Conservation (phyloP, 2,888 invertebrate species). For the Bellardia pandia region DNA sequence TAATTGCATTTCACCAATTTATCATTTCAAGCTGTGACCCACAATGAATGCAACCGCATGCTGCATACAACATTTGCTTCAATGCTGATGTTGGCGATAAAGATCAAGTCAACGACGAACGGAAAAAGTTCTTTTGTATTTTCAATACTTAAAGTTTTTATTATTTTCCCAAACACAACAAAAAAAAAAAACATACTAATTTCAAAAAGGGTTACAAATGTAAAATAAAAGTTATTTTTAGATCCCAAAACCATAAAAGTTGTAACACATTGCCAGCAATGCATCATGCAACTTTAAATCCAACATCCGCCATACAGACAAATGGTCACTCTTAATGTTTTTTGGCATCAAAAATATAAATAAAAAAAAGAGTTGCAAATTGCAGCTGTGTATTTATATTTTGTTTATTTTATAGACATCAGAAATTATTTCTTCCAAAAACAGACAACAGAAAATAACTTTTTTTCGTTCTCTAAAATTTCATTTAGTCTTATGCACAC, state of each 20-base stretch:
- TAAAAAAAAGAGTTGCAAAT: not conserved
- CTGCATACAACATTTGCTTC: slow-evolving; percentile 17
- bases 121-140: slow-evolving; percentile 39
- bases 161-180: slow-evolving; percentile 43
- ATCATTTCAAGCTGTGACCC: slow-evolving; percentile 73
- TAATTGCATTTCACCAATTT: slow-evolving; percentile 78
- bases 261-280: slow-evolving; percentile 55
- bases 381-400: slow-evolving; percentile 52
- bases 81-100: slow-evolving; percentile 28
- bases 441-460: slow-evolving; percentile 19
- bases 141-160: slow-evolving; percentile 34
- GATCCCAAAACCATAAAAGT: slow-evolving; percentile 50
- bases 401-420: slow-evolving; percentile 46
- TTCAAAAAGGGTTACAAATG: slow-evolving; percentile 56
- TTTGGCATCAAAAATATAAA: not conserved
- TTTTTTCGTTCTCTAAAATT: slow-evolving; percentile 2
- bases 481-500: not conserved
- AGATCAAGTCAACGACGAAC: slow-evolving; percentile 34
- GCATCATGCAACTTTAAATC: slow-evolving; percentile 35
- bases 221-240: slow-evolving; percentile 66
- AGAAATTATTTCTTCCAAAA: slow-evolving; percentile 12
- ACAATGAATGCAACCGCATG: slow-evolving; percentile 38
- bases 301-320: slow-evolving; percentile 16
- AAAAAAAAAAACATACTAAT: slow-evolving; percentile 16
- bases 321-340: slow-evolving; percentile 32